Percentiles rank a stretch among this genome's conserved stretches.
phyloP scores from a whole-genome alignment of 2,888 invertebrate species.

The Latrodectus elegans region DNA sequence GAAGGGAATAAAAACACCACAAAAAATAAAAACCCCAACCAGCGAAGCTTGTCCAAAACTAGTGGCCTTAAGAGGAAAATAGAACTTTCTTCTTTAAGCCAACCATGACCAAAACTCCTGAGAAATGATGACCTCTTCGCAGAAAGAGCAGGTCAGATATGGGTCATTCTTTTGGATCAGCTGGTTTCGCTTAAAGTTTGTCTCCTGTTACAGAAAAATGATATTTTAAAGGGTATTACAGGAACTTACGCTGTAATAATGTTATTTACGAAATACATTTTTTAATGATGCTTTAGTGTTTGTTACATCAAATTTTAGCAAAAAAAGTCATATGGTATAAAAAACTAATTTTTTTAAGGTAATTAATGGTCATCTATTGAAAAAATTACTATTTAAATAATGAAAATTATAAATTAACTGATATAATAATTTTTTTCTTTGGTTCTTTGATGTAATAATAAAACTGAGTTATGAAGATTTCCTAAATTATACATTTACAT shows the following conservation, averaged over 20 bases:
- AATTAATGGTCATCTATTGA: too few relatives aligned
- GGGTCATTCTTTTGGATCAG: slow-evolving; percentile 48
- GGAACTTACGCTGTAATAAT: background rate
- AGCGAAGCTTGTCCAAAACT: slow-evolving; percentile 46
- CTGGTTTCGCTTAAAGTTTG: slow-evolving; percentile 41
- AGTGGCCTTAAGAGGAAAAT: slow-evolving; percentile 1
- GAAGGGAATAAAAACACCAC: background rate
- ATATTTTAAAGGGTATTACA: background rate
- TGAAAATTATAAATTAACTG: too few relatives aligned
- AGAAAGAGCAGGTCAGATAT: slow-evolving; percentile 11
- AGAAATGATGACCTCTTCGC: slow-evolving; percentile 40
- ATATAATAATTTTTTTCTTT: too few relatives aligned
- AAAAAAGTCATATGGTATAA: too few relatives aligned
- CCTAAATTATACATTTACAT: too few relatives aligned
- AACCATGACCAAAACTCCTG: slow-evolving; percentile 39
- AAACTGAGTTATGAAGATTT: too few relatives aligned
- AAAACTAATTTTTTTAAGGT: too few relatives aligned
- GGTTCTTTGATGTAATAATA: too few relatives aligned
- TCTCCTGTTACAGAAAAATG: slow-evolving; percentile 8
- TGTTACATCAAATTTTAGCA: too few relatives aligned
- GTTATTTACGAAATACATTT: too few relatives aligned
- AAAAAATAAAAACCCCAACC: slow-evolving; percentile 10
- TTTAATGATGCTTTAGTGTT: too few relatives aligned
- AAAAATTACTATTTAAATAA: too few relatives aligned
- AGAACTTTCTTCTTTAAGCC: slow-evolving; percentile 21